A percentile compares a stretch with the other conserved stretches of the same genome.
phyloP scores from a whole-genome alignment of 2,888 invertebrate species.

The Alviniconcha strummeri region DNA sequence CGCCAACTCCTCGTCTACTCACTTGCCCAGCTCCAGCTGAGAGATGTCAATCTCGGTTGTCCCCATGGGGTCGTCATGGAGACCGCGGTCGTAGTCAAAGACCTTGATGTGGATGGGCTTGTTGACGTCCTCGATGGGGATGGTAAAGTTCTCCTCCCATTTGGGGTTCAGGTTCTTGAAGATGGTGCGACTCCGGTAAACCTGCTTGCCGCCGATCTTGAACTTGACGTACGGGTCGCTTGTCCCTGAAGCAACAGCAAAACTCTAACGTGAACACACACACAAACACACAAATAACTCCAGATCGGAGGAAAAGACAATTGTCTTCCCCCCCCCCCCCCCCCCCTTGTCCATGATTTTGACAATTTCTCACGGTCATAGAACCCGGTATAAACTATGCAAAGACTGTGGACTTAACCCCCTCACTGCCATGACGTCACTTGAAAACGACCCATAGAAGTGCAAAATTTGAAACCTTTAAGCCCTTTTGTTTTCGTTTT shows the following conservation, averaged over 20 bases:
- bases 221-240: constrained; percentile 99
- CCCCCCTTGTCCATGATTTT: too few species aligned
- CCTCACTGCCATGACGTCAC: too few species aligned
- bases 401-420: too few species aligned
- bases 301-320: too few species aligned
- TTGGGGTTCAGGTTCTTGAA: constrained; percentile 95
- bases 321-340: too few species aligned
- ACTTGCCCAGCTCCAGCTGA: constrained; percentile 83
- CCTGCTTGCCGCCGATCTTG: constrained; percentile 87
- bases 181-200: constrained; percentile 95
- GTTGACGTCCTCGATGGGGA: constrained; percentile 76
- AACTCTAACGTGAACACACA: too few species aligned
- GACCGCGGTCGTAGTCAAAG: constrained; percentile 98
- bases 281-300: too few species aligned
- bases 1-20: constrained; percentile 41
- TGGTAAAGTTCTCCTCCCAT: constrained; percentile 98
- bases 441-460: too few species aligned
- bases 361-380: too few species aligned
- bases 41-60: constrained; percentile 89
- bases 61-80: constrained; percentile 97
- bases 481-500: too few species aligned
- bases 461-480: too few species aligned
- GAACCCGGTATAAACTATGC: too few species aligned
- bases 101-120: constrained; percentile 77
- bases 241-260: constrained; percentile 78